A percentile compares a stretch with the other conserved stretches of the same genome.
These are phyloP conservation scores for Euthynnus affinis DNA, from an alignment of 2,797 vertebrate genomes.

Conservation along the genomic window DNA sequence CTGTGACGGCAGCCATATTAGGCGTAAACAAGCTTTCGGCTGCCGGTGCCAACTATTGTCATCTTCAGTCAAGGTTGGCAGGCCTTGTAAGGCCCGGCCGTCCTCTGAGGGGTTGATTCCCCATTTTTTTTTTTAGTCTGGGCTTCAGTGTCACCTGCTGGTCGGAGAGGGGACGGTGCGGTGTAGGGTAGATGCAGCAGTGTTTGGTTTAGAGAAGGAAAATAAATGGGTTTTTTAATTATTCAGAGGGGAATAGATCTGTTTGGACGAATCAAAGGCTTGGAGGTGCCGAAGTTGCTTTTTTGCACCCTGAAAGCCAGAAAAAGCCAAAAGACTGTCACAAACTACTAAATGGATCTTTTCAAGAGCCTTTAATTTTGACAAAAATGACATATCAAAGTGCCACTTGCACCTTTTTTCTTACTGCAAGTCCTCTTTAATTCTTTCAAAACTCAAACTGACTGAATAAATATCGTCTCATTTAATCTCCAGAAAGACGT, in stretches of 20 bases:
- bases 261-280: not conserved
- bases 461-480: not conserved
- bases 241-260: not conserved
- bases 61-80: conserved; percentile 35
- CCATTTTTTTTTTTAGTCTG: not conserved
- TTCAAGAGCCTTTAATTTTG: too few relatives aligned
- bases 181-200: not conserved
- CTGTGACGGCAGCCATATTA: conserved; percentile 52
- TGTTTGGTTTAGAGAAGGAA: not conserved
- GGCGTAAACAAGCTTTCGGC: conserved; percentile 41
- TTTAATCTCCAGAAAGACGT: too few relatives aligned
- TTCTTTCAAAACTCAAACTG: too few relatives aligned
- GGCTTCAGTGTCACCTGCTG: conserved; percentile 42
- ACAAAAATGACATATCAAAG: too few relatives aligned
- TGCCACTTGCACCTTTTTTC: too few relatives aligned
- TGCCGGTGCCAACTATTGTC: conserved; percentile 34
- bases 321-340: too few relatives aligned
- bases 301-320: too few relatives aligned
- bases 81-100: conserved; percentile 28
- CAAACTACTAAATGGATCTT: too few relatives aligned
- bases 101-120: not conserved
- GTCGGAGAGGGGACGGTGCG: not conserved
- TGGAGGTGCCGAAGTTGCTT: too few relatives aligned
- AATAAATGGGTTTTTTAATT: not conserved
- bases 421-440: too few relatives aligned